Evolutionary conservation across 2,113 vertebrate genomes (phyloP), one percentile per base, ranked within the genome.

Genomic region (Ancistrus triradiatus): DNA sequence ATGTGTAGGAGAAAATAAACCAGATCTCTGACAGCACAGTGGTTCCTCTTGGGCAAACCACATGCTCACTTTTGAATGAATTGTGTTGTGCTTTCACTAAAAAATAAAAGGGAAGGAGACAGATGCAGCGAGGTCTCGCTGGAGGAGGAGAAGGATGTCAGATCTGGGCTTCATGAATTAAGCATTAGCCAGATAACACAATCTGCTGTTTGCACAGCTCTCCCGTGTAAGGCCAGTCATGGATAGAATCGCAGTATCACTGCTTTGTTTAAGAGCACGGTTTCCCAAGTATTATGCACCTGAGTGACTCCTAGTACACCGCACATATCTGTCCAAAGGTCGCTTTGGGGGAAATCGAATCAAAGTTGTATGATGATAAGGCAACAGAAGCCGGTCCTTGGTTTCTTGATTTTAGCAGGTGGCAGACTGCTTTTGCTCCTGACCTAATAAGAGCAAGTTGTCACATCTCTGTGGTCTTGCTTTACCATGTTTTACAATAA

Each of bases 261-360:
- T 9, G 68, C 17, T 25, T 59, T 74, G 63, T 77, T 74, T 63
- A 53, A 74, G 73, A 68, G 66, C 63, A 33, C 59, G 31, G 4
- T 40, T 18, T 33, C 6, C 46, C 9, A 27, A 50, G 19, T 46
- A 63, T 72, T 48, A 25, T 59, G 44, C 18, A 53, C 70, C 70
- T 70, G 74, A 50, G 44, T 68, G 44, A 33, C 66, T 69, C 1
- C 17, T 33, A 31, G 66, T 24, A 40, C 21, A 25, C 40, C 13
- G 25, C 31, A 18, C 3, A 40, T 38, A 52, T 31, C 2, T 15
- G 78, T 63, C 63, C 65, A 77, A 84, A 84, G 77, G 77, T 85
- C 77, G 63, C 60, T 57, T 68, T 40, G n/a, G 43, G 40, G 66
- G 77, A 69, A 37, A 59, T 52, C 47, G 62, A 48, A 63, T 74